Base-by-base conservation (phyloP, 2,113 vertebrate species). In the Elephas maximus region DNA sequence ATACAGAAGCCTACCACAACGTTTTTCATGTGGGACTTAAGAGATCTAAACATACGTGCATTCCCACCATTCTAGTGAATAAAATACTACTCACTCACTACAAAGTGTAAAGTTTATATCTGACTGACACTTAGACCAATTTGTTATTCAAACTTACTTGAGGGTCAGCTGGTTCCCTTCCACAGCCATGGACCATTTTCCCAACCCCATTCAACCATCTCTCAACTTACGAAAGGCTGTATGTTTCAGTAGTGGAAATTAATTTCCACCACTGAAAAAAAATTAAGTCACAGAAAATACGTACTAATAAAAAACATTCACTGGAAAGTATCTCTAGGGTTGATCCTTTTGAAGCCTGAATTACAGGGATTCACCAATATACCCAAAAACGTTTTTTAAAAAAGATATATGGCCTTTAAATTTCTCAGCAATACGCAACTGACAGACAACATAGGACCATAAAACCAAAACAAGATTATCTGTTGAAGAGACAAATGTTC, bases 261-360 rank as follows among this genome's bases (percentile, higher is more conserved):
- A 23, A 93, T 67, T 45, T 24, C 3, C 9, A 86, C 15, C 4
- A 51, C 37, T 71, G 2, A 15, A 78, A 84, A 24, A 88, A 82
- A 89, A 80, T 74, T 45, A 87, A 92, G 33, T 82, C 63, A 90
- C 23, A 93, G 63, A 96, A 89, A 94, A n/a, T 76, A 90, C 90
- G 95, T 28, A 51, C 28, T 78, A 63, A 74, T 82, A 63, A 74
- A 81, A 67, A 37, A 15, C 5, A 74, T 21, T 86, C 28, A 82
- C 14, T 9, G 15, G 65, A 44, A 74, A 95, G 41, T 41, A 4
- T 44, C 21, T 48, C 57, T 76, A 44, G 33, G 53, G 51, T 33
- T 85, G 6, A 28, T 69, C 21, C 26, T 45, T 96, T 45, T 90
- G 48, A 62, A 88, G 23, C 76, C 0, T 94, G 28, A 8, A 87